These are phyloP conservation scores for Anolis sagrei DNA, from an alignment of 2,113 vertebrate genomes.

Conservation along the genomic window DNA sequence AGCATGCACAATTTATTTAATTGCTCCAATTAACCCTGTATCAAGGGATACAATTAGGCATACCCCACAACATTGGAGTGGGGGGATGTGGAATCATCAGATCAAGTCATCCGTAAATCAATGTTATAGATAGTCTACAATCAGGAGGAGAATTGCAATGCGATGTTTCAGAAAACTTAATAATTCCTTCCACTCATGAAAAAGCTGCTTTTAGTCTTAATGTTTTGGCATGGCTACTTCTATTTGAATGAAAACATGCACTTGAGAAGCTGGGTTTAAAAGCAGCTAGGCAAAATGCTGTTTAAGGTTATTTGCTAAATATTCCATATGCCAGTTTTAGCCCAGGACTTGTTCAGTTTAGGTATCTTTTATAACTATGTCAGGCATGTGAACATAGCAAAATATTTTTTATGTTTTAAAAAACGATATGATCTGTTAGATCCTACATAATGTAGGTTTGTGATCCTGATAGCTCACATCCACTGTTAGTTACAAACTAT, in stretches of 20 bases:
- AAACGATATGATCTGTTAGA: neutral
- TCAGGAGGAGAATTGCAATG: neutral
- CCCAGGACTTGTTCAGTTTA: neutral
- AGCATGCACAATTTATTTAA: neutral
- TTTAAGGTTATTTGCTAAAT: neutral
- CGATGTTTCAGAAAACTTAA: neutral
- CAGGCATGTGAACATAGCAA: neutral
- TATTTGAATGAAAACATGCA: neutral
- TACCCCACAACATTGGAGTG: no score
- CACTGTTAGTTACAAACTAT: no score
- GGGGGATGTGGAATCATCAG: no score
- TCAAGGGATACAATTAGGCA: no score
- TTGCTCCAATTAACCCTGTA: neutral
- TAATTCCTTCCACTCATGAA: neutral
- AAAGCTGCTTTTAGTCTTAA: neutral
- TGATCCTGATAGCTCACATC: no score
- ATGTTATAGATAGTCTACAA: neutral
- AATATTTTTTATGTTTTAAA: neutral
- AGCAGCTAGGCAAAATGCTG: neutral
- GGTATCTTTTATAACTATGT: neutral
- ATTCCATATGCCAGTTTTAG: neutral
- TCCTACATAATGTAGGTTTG: neutral
- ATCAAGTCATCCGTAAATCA: no score
- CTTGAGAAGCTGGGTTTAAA: neutral
- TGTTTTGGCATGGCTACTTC: neutral